Percentiles rank a stretch among this genome's conserved stretches.
Evolutionary conservation across 2,797 vertebrate genomes (phyloP).

Genomic region (Cheirogaleus major): DNA sequence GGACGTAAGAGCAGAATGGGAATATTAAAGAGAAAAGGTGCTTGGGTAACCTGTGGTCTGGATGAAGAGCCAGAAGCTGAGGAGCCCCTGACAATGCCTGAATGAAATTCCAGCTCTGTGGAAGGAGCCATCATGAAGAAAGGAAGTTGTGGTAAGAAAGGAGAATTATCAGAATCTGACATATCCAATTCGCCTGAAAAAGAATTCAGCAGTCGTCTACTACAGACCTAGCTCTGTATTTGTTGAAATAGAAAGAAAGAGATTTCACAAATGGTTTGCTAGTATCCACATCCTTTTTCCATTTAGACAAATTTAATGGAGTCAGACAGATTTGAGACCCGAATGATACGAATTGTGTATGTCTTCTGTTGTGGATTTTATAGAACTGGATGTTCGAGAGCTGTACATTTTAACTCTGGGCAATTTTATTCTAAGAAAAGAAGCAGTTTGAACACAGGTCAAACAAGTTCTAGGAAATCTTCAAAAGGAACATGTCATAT

Average conservation of each 20-base stretch:
- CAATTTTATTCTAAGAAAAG: background rate
- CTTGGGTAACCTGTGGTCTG: background rate
- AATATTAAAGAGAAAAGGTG: background rate
- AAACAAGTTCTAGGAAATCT: conserved; percentile 7
- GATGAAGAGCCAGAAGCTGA: background rate
- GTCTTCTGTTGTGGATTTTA: background rate
- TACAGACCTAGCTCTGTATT: background rate
- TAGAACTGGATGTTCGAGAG: background rate
- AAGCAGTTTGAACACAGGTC: background rate
- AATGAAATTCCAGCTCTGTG: background rate
- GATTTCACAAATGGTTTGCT: background rate
- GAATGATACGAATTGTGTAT: background rate
- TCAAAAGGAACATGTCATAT: background rate
- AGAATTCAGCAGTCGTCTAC: background rate
- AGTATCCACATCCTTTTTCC: background rate
- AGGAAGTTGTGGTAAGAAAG: background rate
- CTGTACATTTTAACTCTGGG: background rate
- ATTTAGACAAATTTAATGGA: background rate
- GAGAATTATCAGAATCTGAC: background rate
- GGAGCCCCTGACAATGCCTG: background rate
- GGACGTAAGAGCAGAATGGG: background rate
- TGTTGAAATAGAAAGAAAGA: background rate
- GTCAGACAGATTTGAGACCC: conserved; percentile 7
- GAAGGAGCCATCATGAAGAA: background rate
- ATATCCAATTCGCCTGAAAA: background rate